A percentile compares a stretch with the other conserved stretches of the same genome.
Evolutionary conservation across 2,113 vertebrate species (phyloP).

Genomic region (Aptenodytes forsteri): DNA sequence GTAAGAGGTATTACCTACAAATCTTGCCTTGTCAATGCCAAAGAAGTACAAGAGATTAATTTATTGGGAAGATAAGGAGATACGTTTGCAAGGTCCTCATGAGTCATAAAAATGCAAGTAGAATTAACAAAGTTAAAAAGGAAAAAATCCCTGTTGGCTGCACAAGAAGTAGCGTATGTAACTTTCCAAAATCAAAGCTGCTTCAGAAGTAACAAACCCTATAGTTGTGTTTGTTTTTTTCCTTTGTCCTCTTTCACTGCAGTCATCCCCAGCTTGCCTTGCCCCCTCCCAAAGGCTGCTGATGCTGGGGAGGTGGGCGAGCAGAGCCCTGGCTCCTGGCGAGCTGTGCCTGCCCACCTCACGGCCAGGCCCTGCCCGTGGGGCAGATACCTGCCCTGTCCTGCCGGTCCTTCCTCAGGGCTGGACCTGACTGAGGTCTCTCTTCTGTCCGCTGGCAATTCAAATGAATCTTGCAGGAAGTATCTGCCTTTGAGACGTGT

Average conservation of each 20-base stretch:
- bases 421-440: not conserved
- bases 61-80: not conserved
- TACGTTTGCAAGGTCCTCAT: not conserved
- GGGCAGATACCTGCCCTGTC: not conserved
- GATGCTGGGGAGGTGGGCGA: not conserved
- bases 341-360: not conserved
- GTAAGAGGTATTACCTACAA: not conserved
- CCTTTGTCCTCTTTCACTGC: accelerated
- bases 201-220: not conserved
- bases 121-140: not conserved
- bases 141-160: not conserved
- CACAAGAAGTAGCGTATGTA: not conserved
- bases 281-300: not conserved
- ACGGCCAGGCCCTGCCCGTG: not conserved
- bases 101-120: not conserved
- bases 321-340: not conserved
- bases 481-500: not conserved
- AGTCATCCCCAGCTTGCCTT: not conserved
- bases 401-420: not conserved
- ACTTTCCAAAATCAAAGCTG: not conserved
- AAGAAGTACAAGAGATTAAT: not conserved
- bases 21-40: not conserved
- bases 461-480: not conserved
- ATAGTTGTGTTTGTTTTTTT: not conserved
- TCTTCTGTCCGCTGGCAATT: not conserved